Conservation (phyloP, 1,140 invertebrate species). For the Arion vulgaris region DNA sequence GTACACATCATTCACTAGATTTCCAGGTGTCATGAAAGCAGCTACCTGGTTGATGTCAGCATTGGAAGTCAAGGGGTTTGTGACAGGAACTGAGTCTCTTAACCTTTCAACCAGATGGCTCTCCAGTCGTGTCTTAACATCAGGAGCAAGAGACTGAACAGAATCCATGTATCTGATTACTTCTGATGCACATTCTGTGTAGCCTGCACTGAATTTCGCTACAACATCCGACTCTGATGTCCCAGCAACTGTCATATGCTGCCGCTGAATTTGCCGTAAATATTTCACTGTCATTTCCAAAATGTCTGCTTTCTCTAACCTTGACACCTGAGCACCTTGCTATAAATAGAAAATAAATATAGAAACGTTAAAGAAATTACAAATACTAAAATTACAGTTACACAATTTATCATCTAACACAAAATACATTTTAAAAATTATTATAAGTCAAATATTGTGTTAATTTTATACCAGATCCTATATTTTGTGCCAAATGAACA, state of each 20-base stretch:
- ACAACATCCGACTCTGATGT: conserved; percentile 82
- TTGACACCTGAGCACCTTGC: conserved; percentile 70
- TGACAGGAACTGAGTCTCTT: neutral
- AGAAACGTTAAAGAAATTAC: neutral
- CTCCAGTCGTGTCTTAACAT: conserved; percentile 65
- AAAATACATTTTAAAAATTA: neutral
- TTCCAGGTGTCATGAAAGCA: neutral
- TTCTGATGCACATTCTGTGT: conserved; percentile 83
- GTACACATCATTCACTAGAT: neutral
- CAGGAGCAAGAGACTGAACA: conserved; percentile 87
- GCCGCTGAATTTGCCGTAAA: conserved; percentile 70
- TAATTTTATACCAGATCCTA: no score
- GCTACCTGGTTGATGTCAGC: neutral
- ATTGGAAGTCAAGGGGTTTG: conserved; percentile 10
- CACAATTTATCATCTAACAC: no score
- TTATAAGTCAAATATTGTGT: no score
- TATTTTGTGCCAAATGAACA: no score
- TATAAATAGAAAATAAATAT: conserved; percentile 1
- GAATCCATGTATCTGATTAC: conserved; percentile 67
- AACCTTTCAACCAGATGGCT: conserved; percentile 53
- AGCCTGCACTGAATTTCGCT: conserved; percentile 90
- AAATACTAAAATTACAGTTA: no score
- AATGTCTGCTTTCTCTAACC: conserved; percentile 96
- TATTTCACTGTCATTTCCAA: conserved; percentile 97
- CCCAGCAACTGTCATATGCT: conserved; percentile 7